phyloP scores from a whole-genome alignment of 2,888 invertebrate species.

The Thera obeliscata region DNA sequence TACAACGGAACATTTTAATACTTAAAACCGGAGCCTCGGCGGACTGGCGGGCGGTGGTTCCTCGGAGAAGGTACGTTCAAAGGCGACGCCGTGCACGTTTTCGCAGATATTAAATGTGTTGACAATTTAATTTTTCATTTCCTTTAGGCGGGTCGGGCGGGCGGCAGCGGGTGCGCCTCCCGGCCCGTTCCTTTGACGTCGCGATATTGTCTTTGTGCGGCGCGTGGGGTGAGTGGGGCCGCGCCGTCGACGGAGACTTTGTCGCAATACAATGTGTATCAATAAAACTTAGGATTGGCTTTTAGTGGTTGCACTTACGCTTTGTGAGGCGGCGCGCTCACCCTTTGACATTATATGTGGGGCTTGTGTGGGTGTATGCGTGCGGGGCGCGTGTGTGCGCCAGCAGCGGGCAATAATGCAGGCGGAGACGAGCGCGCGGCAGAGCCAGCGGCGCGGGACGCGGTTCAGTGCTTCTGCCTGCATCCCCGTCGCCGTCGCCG shows the following conservation, averaged over 20 bases:
- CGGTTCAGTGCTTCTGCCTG: conserved; percentile 42
- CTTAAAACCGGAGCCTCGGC: conserved; percentile 75
- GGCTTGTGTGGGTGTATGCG: conserved; percentile 53
- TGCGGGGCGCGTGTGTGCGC: conserved; percentile 54
- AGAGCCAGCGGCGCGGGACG: conserved; percentile 52
- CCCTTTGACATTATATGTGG: conserved; percentile 83
- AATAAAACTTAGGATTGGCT: conserved; percentile 86
- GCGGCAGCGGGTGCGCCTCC: conserved; percentile 61
- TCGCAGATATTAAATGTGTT: conserved; percentile 85
- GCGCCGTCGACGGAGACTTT: conserved; percentile 81
- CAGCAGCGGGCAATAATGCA: conserved; percentile 63
- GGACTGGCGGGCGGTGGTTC: conserved; percentile 47
- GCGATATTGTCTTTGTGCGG: conserved; percentile 85
- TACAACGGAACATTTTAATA: conserved; percentile 80
- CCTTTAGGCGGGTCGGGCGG: conserved; percentile 75
- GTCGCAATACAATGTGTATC: conserved; percentile 86
- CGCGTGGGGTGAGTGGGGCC: conserved; percentile 79
- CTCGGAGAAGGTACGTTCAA: conserved; percentile 79
- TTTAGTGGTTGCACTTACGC: conserved; percentile 85
- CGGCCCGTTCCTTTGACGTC: conserved; percentile 82
- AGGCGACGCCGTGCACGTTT: conserved; percentile 82
- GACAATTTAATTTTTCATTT: conserved; percentile 85
- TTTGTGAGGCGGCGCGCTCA: conserved; percentile 83
- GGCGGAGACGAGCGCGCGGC: conserved; percentile 65
- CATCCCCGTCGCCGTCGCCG: conserved; percentile 33